Evolutionary conservation across 2,797 vertebrate species (phyloP), one percentile per base, ranked within the genome.

Genomic region (Siniperca undulata): DNA sequence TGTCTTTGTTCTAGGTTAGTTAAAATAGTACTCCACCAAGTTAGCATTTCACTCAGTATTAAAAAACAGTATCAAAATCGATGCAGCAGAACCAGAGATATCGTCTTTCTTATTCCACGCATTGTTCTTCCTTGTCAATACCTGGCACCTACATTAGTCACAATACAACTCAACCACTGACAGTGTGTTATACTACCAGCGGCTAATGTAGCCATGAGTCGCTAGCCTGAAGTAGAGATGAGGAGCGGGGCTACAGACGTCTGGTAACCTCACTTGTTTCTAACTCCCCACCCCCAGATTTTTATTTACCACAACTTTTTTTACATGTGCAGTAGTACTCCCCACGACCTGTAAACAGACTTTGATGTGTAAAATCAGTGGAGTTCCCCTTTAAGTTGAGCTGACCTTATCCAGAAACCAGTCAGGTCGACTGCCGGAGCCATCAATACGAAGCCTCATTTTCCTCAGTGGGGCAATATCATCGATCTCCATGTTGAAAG

Each of bases 331-430:
- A 22, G 16, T 14, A 14, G 13, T 40, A 14, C 12, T 14, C 53
- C 24, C 1, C 9, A 55, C 27, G 6, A 65, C 8, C 27, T 60
- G 7, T 24, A 38, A 34, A 61, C 27, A 71, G 5, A 27, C 17
- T 53, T 50, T 27, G 11, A 52, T 20, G 30, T 27, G 19, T 17
- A 10, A 22, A 4, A 40, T 14, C 2, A 0, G 14, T 34, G 12
- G 5, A 42, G 6, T 60, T 69, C 0, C 27, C 24, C 17, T 70
- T 52, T 70, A 42, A 59, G 8, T 4, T 65, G 71, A 74, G 73
- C 70, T 93, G 91, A 99, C 98, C 98, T 95, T 93, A 83, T 99
- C 97, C 55, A 99, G 92, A 91, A 97, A 98, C 98, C 98, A 99
- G 91, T 99, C 97, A 0, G 98, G 98, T 64, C 98, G 95, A 80